Evolutionary conservation across 1,140 invertebrate genomes (phyloP), one percentile per base, ranked within the genome.

Genomic region (Vollenhovia emeryi): DNA sequence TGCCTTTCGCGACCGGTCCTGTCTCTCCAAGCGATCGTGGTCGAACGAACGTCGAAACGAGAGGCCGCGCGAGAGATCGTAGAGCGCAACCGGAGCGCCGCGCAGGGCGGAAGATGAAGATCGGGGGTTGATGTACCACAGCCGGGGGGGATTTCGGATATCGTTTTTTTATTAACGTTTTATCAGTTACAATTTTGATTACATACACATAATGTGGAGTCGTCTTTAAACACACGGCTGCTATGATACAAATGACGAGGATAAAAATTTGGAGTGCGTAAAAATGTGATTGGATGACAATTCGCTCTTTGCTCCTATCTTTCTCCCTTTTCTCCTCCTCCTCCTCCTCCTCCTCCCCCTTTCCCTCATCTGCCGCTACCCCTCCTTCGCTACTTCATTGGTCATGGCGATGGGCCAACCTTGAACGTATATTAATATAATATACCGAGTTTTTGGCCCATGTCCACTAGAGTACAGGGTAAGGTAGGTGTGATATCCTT

Each of bases 111-210:
- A 24, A 66, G 45, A 40, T 68, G 27, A 80, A 68, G 45, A 55
- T 68, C n/a, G n/a, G n/a, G n/a, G n/a, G 43, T 43, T 43, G n/a
- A n/a, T n/a, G n/a, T n/a, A n/a, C n/a, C 43, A 43, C 43, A 43
- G 43, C 2, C 43, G 43, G 11, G 43, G 43, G 11, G 3, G 43
- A 50, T 33, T 64, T 89, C 73, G 89, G 91, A 92, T 93, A 92
- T 93, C 91, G 89, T 93, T 94, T 94, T 94, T 94, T 95, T 94
- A 94, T 94, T 94, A 95, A 94, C 93, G 93, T 94, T 94, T 93
- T 94, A 84, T 94, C 93, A 93, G 93, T 95, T 95, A 95, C 94
- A 95, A 94, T 95, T 95, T 94, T 94, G 94, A 95, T 95, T 95
- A 95, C 93, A 95, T 95, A 94, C 93, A 94, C 94, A 95, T 94